Evolutionary conservation across 2,888 invertebrate genomes (phyloP).

Genomic region (Resseliella maxima): DNA sequence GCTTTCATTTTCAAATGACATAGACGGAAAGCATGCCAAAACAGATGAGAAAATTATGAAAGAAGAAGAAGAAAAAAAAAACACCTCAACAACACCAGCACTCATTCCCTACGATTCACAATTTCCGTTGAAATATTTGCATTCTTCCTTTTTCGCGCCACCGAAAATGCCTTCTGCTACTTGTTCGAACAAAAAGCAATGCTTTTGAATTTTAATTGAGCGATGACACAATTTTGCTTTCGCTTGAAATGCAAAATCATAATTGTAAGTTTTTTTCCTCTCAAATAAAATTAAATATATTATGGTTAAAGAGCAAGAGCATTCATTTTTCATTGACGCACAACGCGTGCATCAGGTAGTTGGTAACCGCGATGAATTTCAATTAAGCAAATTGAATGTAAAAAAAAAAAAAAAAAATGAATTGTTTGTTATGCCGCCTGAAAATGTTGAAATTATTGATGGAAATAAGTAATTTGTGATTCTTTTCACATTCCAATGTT

Average conservation of each 20-base stretch:
- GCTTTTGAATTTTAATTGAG: slow-evolving; percentile 22
- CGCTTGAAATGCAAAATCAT: slow-evolving; percentile 33
- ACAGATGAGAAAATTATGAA: too few species aligned
- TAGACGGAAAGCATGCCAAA: background rate
- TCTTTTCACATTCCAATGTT: slow-evolving; percentile 15
- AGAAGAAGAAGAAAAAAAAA: too few species aligned
- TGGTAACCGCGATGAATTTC: background rate
- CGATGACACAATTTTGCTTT: slow-evolving; percentile 45
- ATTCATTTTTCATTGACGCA: background rate
- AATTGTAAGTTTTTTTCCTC: background rate
- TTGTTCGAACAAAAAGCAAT: background rate
- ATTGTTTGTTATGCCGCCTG: slow-evolving; percentile 1
- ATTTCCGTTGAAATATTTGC: slow-evolving; percentile 27
- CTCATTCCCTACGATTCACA: background rate
- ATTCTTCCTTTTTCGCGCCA: slow-evolving; percentile 44
- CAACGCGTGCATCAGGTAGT: slow-evolving; percentile 37
- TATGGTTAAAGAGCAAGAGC: background rate
- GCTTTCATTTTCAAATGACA: slow-evolving; percentile 29
- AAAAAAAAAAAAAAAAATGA: background rate
- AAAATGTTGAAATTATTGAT: background rate
- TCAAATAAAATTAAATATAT: too few species aligned
- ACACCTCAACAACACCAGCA: background rate
- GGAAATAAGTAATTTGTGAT: background rate
- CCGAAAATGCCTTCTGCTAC: background rate
- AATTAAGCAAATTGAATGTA: too few species aligned